Conservation (phyloP, 2,797 vertebrate species). For the Crenichthys baileyi region DNA sequence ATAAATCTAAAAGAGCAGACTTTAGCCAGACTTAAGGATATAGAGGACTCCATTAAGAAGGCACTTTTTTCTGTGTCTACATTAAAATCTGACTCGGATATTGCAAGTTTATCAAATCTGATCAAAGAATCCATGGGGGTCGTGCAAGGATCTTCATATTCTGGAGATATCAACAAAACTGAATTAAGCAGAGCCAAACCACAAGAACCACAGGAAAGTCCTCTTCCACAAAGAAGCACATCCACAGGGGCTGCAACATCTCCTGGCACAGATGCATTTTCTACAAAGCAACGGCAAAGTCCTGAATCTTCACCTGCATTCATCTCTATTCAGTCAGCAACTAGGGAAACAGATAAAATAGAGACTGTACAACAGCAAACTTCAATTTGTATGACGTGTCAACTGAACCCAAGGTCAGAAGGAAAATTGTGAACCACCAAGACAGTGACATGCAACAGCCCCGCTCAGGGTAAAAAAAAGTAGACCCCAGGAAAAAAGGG, state of each 20-base stretch:
- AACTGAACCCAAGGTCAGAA: slow-evolving; percentile 53
- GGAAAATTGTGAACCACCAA: slow-evolving; percentile 65
- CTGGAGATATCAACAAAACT: slow-evolving; percentile 82
- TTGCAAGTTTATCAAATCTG: slow-evolving; percentile 84
- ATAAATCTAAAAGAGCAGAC: slow-evolving; percentile 93
- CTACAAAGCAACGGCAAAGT: slow-evolving; percentile 68
- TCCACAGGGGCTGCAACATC: slow-evolving; percentile 37
- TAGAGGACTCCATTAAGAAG: slow-evolving; percentile 92
- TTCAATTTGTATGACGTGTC: slow-evolving; percentile 48
- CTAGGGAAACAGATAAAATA: slow-evolving; percentile 78
- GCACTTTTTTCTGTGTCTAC: slow-evolving; percentile 91
- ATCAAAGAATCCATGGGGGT: slow-evolving; percentile 88
- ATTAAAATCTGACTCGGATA: slow-evolving; percentile 90
- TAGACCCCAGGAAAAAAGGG: slow-evolving; percentile 29
- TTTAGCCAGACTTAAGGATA: slow-evolving; percentile 89
- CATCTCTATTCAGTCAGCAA: slow-evolving; percentile 89
- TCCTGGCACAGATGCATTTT: slow-evolving; percentile 45
- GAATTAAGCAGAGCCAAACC: slow-evolving; percentile 82
- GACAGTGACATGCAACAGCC: slow-evolving; percentile 56
- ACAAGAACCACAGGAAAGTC: slow-evolving; percentile 42
- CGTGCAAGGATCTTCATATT: slow-evolving; percentile 61
- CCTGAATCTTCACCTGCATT: slow-evolving; percentile 88
- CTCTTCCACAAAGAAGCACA: slow-evolving; percentile 21
- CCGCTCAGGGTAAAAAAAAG: slow-evolving; percentile 43
- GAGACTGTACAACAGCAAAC: slow-evolving; percentile 36